phyloP scores from a whole-genome alignment of 2,797 vertebrate genomes.

The Spinus pinus region DNA sequence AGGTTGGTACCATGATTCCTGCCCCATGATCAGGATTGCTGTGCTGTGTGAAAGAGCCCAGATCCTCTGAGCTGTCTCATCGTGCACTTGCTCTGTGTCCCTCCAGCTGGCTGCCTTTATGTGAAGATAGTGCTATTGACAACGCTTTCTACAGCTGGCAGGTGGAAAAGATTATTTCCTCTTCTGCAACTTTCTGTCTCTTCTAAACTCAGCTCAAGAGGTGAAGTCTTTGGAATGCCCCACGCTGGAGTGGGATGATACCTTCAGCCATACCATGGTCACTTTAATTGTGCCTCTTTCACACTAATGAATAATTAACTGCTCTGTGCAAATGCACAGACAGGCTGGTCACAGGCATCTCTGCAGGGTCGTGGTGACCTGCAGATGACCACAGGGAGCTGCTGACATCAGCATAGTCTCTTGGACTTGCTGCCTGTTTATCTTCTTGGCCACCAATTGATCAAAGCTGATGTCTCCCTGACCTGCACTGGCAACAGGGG shows the following conservation, averaged over 20 bases:
- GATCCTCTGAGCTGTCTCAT: background rate
- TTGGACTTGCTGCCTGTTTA: background rate
- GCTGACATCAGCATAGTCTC: constrained; percentile 39
- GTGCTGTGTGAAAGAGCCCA: background rate
- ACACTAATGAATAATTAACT: constrained; percentile 53
- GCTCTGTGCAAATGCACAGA: background rate
- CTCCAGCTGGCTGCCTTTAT: background rate
- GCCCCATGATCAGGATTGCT: background rate
- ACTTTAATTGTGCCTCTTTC: background rate
- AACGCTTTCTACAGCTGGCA: background rate
- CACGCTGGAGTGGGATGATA: fast-evolving
- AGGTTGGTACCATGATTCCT: background rate
- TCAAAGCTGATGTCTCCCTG: background rate
- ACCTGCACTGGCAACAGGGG: background rate
- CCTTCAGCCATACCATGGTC: background rate
- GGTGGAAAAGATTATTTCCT: background rate
- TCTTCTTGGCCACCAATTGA: constrained; percentile 8
- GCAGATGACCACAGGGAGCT: background rate
- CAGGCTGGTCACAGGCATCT: background rate
- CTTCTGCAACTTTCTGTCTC: background rate
- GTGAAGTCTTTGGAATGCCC: background rate
- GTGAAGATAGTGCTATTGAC: background rate
- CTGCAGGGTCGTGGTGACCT: constrained; percentile 46
- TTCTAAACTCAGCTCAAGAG: background rate
- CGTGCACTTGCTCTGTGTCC: background rate